These are phyloP conservation scores for Gopherus evgoodei DNA, from an alignment of 2,113 vertebrate species.

Conservation along the genomic window DNA sequence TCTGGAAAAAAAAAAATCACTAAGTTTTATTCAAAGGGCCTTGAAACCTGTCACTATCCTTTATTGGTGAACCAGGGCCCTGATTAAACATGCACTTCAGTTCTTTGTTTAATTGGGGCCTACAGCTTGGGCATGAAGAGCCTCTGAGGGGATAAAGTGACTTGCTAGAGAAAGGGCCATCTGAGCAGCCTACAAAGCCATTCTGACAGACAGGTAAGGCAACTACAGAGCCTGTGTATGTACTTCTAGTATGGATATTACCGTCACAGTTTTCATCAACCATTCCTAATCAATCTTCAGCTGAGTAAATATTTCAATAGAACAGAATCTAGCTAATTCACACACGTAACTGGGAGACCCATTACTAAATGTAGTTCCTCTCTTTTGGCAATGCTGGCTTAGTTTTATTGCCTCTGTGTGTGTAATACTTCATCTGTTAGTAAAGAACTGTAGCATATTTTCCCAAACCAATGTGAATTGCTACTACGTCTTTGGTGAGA, in stretches of 20 bases:
- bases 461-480: background rate
- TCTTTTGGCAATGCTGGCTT: constrained; percentile 13
- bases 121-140: background rate
- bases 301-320: background rate
- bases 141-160: accelerated
- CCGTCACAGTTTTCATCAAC: background rate
- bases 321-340: background rate
- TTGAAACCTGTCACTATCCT: background rate
- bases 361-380: background rate
- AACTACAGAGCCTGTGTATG: background rate
- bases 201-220: background rate
- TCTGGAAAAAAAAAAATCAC: background rate
- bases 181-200: accelerated
- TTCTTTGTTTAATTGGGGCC: background rate
- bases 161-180: accelerated
- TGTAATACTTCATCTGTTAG: background rate
- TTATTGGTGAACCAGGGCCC: background rate
- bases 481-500: background rate
- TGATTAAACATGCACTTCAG: background rate
- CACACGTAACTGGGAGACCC: background rate
- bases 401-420: background rate
- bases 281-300: background rate
- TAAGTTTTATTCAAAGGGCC: constrained; percentile 13
- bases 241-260: background rate
- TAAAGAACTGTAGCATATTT: background rate